These are phyloP conservation scores for Asarcornis scutulata DNA, from an alignment of 2,113 vertebrate species.

Conservation along the genomic window DNA sequence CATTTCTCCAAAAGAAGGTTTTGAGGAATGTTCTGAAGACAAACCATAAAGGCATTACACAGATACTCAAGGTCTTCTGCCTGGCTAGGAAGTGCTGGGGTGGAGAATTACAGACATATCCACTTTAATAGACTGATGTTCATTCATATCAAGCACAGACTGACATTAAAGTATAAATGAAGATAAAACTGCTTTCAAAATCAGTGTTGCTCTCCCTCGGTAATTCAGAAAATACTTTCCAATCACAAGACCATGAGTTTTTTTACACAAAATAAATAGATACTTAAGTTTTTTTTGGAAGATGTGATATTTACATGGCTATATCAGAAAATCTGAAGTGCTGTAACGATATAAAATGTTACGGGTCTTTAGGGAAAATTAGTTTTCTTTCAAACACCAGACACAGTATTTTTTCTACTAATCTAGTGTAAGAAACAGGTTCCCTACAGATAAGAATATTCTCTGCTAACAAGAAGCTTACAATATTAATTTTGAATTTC, in stretches of 20 bases:
- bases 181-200: background rate
- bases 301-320: background rate
- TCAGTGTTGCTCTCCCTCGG: background rate
- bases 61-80: background rate
- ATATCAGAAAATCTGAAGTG: background rate
- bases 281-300: background rate
- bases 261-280: background rate
- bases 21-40: background rate
- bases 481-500: background rate
- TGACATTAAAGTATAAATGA: background rate
- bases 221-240: background rate
- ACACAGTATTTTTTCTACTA: background rate
- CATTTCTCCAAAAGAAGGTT: background rate
- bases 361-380: background rate
- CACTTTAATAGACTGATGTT: background rate
- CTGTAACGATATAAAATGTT: rapidly evolving
- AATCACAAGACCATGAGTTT: background rate
- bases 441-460: background rate
- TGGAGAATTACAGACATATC: background rate
- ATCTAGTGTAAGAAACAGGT: background rate
- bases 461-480: background rate
- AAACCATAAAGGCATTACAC: background rate
- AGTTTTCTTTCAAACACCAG: background rate
- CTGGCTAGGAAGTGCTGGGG: background rate
- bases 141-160: background rate